Base-by-base conservation (phyloP, 1,140 invertebrate genomes). In the Rhopalosiphum maidis region DNA sequence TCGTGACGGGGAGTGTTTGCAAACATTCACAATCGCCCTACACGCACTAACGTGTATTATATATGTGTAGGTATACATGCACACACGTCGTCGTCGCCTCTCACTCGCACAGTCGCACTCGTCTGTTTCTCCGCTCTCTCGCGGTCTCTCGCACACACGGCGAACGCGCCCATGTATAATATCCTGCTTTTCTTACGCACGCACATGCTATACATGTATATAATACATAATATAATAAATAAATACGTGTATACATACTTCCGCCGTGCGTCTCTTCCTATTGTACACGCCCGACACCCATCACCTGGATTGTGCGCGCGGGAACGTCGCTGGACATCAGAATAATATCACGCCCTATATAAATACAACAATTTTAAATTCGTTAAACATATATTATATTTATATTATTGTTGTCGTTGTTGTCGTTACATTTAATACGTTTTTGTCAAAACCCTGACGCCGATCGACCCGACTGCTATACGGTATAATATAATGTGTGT, bases 1-100 rank as follows among this genome's bases (percentile, higher is more conserved):
- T 85, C 43, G 77, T 92, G 77, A 85, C 91, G 90, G 90, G 77
- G 82, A 54, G 91, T 92, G 91, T 92, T 92, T 92, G 91, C 91
- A 92, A 92, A 92, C 91, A 92, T 92, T 92, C 91, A 83, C 90
- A 91, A 82, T 91, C 68, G 90, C 77, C 77, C 90, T 82, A 48
- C 25, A 91, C 55, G 89, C 22, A 25, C 48, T 35, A 2, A 46
- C n/a, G 37, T n/a, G 77, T 54, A 55, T 35, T 51, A 30, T 90
- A 41, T 37, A 55, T 90, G 18, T 54, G 41, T 46, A 21, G 5
- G n/a, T 41, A 43, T 46, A 46, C 25, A 35, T 41, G 55, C 23
- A 41, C 48, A 25, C 9, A 46, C 46, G 25, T 46, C 41, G 41
- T 3, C 41, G 41, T 41, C 41, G 41, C 41, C 41, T 41, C 41